Conservation (phyloP, 1,140 invertebrate genomes). For the Camponotus pennsylvanicus region DNA sequence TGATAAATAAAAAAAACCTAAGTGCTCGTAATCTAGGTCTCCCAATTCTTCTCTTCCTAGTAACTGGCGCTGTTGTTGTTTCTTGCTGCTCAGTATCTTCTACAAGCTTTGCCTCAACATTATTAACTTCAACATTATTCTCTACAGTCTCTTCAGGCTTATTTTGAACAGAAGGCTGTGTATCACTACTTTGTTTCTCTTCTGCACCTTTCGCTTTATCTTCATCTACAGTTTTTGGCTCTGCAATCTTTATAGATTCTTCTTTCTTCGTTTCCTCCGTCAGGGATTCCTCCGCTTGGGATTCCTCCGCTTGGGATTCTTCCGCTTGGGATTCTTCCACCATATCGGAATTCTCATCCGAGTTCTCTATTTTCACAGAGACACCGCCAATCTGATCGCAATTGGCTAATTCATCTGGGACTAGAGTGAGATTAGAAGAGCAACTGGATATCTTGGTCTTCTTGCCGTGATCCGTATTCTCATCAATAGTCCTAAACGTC, state of each 20-base stretch:
- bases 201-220: constrained; percentile 54
- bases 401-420: constrained; percentile 82
- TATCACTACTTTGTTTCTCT: background rate
- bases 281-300: constrained; percentile 57
- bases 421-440: constrained; percentile 81
- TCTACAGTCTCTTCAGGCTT: constrained; percentile 57
- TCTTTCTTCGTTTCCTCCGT: constrained; percentile 19
- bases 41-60: constrained; percentile 79
- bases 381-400: constrained; percentile 84
- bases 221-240: constrained; percentile 29
- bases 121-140: constrained; percentile 45
- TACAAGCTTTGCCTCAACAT: background rate
- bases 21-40: constrained; percentile 79
- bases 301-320: constrained; percentile 72
- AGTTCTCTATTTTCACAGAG: constrained; percentile 84
- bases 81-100: constrained; percentile 65
- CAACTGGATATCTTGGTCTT: constrained; percentile 85
- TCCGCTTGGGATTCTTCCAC: constrained; percentile 80
- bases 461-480: constrained; percentile 83
- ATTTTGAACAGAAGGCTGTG: constrained; percentile 46
- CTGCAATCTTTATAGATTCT: constrained; percentile 28
- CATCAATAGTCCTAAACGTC: constrained; percentile 84
- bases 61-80: constrained; percentile 63
- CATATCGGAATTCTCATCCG: constrained; percentile 79
- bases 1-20: constrained; percentile 69